These are phyloP conservation scores for Nomia melanderi DNA, from an alignment of 1,140 invertebrate species.

Conservation along the genomic window DNA sequence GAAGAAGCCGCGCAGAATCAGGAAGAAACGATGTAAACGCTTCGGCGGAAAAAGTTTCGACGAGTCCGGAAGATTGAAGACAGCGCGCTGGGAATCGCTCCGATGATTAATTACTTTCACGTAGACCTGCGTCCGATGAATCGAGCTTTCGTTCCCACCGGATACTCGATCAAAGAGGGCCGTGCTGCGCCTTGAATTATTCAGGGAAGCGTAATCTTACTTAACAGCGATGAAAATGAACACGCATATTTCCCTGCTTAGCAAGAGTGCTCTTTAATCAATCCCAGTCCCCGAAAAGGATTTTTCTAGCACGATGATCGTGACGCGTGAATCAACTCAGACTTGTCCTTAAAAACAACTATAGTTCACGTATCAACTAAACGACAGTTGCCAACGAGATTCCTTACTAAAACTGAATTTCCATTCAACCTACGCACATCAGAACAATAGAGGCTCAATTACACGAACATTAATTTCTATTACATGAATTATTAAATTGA, in stretches of 20 bases:
- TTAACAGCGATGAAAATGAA: neutral
- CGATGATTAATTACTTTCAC: slow-evolving; percentile 17
- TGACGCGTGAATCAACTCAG: too few relatives aligned
- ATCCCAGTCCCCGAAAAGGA: neutral
- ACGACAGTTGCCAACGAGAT: too few relatives aligned
- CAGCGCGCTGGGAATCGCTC: slow-evolving; percentile 4
- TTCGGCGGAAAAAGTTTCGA: neutral
- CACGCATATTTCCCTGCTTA: neutral
- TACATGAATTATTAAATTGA: too few relatives aligned
- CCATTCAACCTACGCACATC: too few relatives aligned
- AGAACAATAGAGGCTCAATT: too few relatives aligned
- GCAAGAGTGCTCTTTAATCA: too few relatives aligned
- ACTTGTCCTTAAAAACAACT: too few relatives aligned
- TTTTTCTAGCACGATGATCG: neutral
- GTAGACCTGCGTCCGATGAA: neutral
- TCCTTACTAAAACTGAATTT: too few relatives aligned
- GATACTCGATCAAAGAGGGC: neutral
- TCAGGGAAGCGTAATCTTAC: slow-evolving; percentile 1
- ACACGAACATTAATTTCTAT: too few relatives aligned
- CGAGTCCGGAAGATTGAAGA: neutral
- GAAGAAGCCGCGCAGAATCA: neutral
- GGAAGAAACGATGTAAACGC: neutral
- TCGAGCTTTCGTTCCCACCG: neutral
- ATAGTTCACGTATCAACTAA: too few relatives aligned
- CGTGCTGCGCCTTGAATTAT: neutral